phyloP scores from a whole-genome alignment of 2,888 invertebrate species.

The Tineola bisselliella region DNA sequence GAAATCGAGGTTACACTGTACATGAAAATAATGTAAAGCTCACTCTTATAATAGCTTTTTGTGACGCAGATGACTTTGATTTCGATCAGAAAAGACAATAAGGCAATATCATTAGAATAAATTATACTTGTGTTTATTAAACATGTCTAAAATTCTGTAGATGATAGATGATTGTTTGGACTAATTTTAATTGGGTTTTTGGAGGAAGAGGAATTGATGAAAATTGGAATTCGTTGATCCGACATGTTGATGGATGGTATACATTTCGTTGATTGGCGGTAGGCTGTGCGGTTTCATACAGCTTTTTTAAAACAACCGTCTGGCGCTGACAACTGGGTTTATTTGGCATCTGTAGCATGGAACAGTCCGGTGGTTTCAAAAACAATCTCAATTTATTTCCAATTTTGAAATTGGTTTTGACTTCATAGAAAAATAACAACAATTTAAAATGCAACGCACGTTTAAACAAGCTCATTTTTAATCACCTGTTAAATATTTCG shows the following conservation, averaged over 20 bases:
- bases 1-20: neutral
- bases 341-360: neutral
- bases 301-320: neutral
- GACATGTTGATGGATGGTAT: slow-evolving; percentile 44
- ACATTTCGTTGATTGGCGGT: slow-evolving; percentile 51
- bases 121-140: no score
- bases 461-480: no score
- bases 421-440: no score
- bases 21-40: neutral
- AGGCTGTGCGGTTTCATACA: neutral
- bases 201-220: slow-evolving; percentile 19
- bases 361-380: neutral
- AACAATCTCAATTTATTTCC: neutral
- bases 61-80: neutral
- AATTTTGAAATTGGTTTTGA: no score
- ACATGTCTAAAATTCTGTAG: neutral
- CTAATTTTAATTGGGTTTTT: slow-evolving; percentile 7
- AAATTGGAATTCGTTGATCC: slow-evolving; percentile 36
- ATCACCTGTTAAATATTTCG: no score
- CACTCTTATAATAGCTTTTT: neutral
- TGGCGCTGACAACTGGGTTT: neutral
- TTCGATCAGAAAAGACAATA: neutral
- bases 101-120: no score
- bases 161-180: slow-evolving; percentile 7
- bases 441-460: no score